Evolutionary conservation across 2,888 invertebrate genomes (phyloP), one percentile per base, ranked within the genome.

Genomic region (Phyto melanocephala): DNA sequence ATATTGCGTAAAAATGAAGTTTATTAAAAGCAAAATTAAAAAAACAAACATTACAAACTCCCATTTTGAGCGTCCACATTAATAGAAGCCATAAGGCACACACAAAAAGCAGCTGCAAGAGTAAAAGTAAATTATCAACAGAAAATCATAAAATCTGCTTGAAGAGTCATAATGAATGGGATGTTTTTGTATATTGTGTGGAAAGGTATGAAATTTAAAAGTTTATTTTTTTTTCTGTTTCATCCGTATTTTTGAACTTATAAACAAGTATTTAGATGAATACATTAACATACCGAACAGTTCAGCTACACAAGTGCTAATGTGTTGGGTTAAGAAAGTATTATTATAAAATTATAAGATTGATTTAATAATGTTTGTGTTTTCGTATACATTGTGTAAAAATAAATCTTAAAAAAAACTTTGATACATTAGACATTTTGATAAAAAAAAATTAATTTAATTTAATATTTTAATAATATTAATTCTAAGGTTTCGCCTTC

Each of bases 1-100:
- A 83, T 84, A 83, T 84, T 82, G 84, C 81, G 85, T 84, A 79
- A 84, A 85, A 85, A 74, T 82, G 72, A 77, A 77, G 79, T 81
- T 80, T 81, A 78, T 81, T 81, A 80, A 81, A 84, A 74, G 65
- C 77, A 82, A 80, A 77, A 58, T 70, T 35, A 77, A 56, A 54
- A 65, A 33, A 40, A 10, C 13, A 13, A 11, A 17, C 20, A 28
- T n/a, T n/a, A 33, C 42, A 15, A 35, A 54, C 54, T 20, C 28
- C 20, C 10, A 68, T 24, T 37, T 50, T 35, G 37, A 60, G 11
- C 71, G 50, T 47, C n/a, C 60, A n/a, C 60, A 60, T 20, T 24
- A 60, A 37, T 47, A 35, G 24, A 60, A 24, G 22, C 22, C 45
- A 35, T 52, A 45, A 65, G 40, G 63, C 45, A n/a, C 8, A n/a